Base-by-base conservation (phyloP, 2,797 vertebrate genomes). In the Poecilia velifera region DNA sequence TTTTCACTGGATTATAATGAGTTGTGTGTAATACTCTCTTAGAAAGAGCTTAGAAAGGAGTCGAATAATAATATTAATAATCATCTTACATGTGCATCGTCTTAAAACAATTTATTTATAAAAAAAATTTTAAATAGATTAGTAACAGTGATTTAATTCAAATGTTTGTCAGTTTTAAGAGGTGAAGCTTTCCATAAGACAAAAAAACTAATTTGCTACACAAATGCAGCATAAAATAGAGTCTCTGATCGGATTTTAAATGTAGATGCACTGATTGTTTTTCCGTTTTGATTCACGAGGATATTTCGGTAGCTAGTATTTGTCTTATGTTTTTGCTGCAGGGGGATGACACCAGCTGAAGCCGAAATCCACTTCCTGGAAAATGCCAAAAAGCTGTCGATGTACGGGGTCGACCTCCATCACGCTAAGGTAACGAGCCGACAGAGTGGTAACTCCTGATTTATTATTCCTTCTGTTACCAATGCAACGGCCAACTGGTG, bases 281-380 rank as follows among this genome's bases (percentile, higher is more conserved):
- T 70, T 70, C 39, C 14, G 39, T 43, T 43, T 70, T 70, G 20
- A 13, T 70, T 70, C 10, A 43, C 41, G 0, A 6, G 25, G 1
- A 3, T 68, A 22, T 68, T 41, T 39, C 12, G 59, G 34, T 9
- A 2, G 36, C 39, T 41, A 28, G 59, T 13, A 10, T 49, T 8
- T 79, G 45, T 76, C 47, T 87, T 6, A 62, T 45, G 57, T 6
- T 70, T 64, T 73, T 6, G 36, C 49, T 71, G 82, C 91, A 99
- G 98, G 95, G 98, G 97, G 88, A 99, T 99, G 98, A 98, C 97
- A 47, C 98, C 98, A 51, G 98, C 97, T 10, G 98, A 98, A 80
- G 98, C 98, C n/a, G 98, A 99, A 94, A 97, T 99, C 91, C 96
- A 98, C 93, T 99, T 99, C 93, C 88, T 99, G 94, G 98, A 99